Evolutionary conservation across 30 jellyfish, hydroid and myxozoan species (phyloP).

Genomic region (Turritopsis dohrnii): DNA sequence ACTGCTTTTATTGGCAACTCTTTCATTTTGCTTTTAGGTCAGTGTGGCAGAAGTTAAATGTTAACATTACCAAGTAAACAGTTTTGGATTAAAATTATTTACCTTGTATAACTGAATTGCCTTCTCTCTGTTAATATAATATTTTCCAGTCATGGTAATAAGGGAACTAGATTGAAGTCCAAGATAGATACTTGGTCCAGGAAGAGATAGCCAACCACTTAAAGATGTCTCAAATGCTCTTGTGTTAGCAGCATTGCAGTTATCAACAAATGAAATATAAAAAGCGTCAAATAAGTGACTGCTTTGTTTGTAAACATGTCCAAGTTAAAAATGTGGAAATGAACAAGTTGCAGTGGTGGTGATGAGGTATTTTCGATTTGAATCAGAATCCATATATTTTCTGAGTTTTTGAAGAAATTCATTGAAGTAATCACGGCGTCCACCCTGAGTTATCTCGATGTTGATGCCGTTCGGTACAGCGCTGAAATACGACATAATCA

Average conservation of each 20-base stretch:
- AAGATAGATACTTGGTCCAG: constrained; percentile 3
- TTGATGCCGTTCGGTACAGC: constrained; percentile 31
- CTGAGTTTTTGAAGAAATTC: constrained; percentile 24
- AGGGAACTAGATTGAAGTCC: not conserved
- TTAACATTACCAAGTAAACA: not conserved
- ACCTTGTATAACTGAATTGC: not conserved
- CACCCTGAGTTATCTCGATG: not conserved
- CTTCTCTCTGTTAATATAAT: not conserved
- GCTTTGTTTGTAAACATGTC: constrained; percentile 1
- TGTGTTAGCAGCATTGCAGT: not conserved
- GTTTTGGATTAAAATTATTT: not conserved
- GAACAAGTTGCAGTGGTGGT: constrained; percentile 21
- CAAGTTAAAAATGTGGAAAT: constrained; percentile 17
- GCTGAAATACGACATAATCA: not conserved
- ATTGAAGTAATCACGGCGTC: not conserved
- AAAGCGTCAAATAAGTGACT: constrained; percentile 12
- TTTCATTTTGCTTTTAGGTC: too few relatives aligned
- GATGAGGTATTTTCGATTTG: not conserved
- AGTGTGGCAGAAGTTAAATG: too few relatives aligned
- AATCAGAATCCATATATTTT: constrained; percentile 16
- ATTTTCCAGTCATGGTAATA: not conserved
- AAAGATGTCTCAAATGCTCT: not conserved
- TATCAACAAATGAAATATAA: constrained; percentile 17
- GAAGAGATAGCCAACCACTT: not conserved
- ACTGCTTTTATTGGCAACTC: too few relatives aligned